phyloP scores from a whole-genome alignment of 2,888 invertebrate species.

The Ochlodes sylvanus region DNA sequence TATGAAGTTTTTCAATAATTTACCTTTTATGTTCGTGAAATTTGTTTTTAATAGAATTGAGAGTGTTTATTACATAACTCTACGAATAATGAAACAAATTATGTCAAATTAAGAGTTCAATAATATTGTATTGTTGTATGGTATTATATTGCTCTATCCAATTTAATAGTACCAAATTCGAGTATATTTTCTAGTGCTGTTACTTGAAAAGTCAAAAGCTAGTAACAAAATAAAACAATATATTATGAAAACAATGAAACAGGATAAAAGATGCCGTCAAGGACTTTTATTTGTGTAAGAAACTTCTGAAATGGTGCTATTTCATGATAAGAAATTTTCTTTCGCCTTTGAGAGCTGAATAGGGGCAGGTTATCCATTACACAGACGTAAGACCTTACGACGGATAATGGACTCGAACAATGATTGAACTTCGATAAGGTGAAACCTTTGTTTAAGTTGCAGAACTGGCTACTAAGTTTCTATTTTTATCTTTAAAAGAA shows the following conservation, averaged over 20 bases:
- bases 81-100: too few species aligned
- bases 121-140: too few species aligned
- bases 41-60: too few species aligned
- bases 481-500: slow-evolving; percentile 30
- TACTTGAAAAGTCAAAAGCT: neutral
- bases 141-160: too few species aligned
- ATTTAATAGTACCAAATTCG: too few species aligned
- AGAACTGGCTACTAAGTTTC: slow-evolving; percentile 3
- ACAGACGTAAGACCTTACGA: slow-evolving; percentile 30
- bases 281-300: slow-evolving; percentile 53
- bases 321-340: slow-evolving; percentile 54
- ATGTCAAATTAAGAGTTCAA: too few species aligned
- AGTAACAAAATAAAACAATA: slow-evolving; percentile 48
- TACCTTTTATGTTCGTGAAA: too few species aligned
- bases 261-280: slow-evolving; percentile 45
- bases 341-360: slow-evolving; percentile 26
- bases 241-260: slow-evolving; percentile 52
- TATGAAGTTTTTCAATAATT: too few species aligned
- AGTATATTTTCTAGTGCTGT: too few species aligned
- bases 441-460: slow-evolving; percentile 23
- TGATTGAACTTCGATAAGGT: slow-evolving; percentile 27
- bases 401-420: slow-evolving; percentile 33
- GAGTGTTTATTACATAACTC: too few species aligned
- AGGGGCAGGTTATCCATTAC: slow-evolving; percentile 41
- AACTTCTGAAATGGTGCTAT: slow-evolving; percentile 55